phyloP scores from a whole-genome alignment of 2,113 vertebrate genomes.

The Proteles cristata region DNA sequence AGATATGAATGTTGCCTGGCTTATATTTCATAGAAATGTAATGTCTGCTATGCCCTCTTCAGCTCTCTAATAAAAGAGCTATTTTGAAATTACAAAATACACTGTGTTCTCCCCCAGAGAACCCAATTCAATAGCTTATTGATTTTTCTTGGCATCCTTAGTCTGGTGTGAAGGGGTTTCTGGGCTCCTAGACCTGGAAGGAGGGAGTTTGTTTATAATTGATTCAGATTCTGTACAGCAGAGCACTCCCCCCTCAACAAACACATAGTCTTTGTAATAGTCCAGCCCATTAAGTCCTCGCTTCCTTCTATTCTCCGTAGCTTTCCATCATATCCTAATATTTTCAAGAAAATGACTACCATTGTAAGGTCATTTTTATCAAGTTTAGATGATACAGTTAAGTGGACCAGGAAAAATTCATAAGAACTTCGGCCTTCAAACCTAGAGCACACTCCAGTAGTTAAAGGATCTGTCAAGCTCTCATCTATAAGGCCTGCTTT shows the following conservation, averaged over 20 bases:
- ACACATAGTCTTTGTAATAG: background rate
- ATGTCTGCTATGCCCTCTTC: slow-evolving; percentile 59
- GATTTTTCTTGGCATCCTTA: slow-evolving; percentile 74
- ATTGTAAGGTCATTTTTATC: slow-evolving; percentile 68
- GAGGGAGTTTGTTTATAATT: slow-evolving; percentile 74
- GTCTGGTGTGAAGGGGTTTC: slow-evolving; percentile 63
- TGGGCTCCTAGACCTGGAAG: slow-evolving; percentile 61
- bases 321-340: slow-evolving; percentile 58
- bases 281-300: slow-evolving; percentile 54
- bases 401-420: slow-evolving; percentile 63
- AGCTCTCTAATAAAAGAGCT: slow-evolving; percentile 73
- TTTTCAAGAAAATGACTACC: slow-evolving; percentile 55
- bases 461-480: slow-evolving; percentile 36
- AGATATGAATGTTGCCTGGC: slow-evolving; percentile 53
- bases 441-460: slow-evolving; percentile 31
- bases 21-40: slow-evolving; percentile 76
- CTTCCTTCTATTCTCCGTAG: slow-evolving; percentile 54
- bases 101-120: slow-evolving; percentile 80
- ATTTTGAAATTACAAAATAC: slow-evolving; percentile 78
- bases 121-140: slow-evolving; percentile 75
- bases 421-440: slow-evolving; percentile 62
- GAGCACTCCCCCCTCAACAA: background rate
- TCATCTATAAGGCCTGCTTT: background rate
- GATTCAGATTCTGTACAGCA: slow-evolving; percentile 53
- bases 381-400: slow-evolving; percentile 68